These are phyloP conservation scores for Enteromius radiatus DNA, from an alignment of 2,797 vertebrate genomes.

Conservation along the genomic window DNA sequence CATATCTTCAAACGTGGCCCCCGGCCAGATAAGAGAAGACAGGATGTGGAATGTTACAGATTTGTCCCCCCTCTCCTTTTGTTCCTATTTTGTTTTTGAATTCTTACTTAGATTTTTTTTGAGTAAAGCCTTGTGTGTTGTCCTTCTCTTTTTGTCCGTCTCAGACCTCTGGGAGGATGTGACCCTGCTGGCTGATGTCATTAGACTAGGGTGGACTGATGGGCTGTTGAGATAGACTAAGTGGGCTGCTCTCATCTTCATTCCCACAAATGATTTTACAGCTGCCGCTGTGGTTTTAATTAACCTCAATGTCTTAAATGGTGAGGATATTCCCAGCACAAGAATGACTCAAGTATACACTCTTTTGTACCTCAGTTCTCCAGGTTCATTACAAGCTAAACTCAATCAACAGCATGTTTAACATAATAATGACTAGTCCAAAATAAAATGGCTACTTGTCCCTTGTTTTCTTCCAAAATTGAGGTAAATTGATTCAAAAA, in stretches of 20 bases:
- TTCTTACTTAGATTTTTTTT: constrained; percentile 34
- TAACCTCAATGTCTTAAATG: constrained; percentile 32
- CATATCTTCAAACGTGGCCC: constrained; percentile 59
- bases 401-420: not conserved
- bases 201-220: constrained; percentile 46
- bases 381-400: not conserved
- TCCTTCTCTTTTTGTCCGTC: constrained; percentile 19
- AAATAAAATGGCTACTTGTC: not conserved
- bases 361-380: not conserved
- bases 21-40: constrained; percentile 62
- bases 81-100: constrained; percentile 44
- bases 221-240: constrained; percentile 33
- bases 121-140: constrained; percentile 21
- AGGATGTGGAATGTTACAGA: constrained; percentile 56
- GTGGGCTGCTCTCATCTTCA: constrained; percentile 28
- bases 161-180: constrained; percentile 15
- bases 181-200: constrained; percentile 16
- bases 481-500: not conserved
- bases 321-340: constrained; percentile 4
- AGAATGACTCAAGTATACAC: not conserved
- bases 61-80: constrained; percentile 44
- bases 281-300: constrained; percentile 25
- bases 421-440: not conserved
- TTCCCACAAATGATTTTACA: constrained; percentile 34
- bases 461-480: not conserved